Evolutionary conservation across 2,888 invertebrate genomes (phyloP).

Genomic region (Nephrocerus scutellatus): DNA sequence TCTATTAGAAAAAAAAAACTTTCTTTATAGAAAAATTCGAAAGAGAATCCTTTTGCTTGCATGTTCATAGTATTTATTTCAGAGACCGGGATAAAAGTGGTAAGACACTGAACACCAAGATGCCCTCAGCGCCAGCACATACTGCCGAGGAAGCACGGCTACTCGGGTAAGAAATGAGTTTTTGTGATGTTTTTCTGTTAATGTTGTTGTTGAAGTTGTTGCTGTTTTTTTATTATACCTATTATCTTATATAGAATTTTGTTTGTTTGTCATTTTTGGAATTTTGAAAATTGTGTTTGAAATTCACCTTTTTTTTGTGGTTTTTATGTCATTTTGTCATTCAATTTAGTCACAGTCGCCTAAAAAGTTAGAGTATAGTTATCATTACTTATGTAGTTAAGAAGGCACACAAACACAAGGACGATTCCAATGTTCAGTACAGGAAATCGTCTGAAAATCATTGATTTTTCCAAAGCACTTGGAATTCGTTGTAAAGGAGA

Average conservation of each 20-base stretch:
- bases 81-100: conserved; percentile 49
- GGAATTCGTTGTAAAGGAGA: no score
- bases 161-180: conserved; percentile 64
- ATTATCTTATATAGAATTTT: no score
- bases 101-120: conserved; percentile 48
- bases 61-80: conserved; percentile 50
- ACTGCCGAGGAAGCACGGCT: conserved; percentile 79
- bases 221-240: conserved; percentile 7
- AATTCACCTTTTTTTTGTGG: no score
- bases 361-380: no score
- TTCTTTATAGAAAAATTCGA: conserved; percentile 14
- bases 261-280: no score
- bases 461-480: no score
- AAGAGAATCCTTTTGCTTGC: conserved; percentile 44
- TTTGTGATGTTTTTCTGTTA: conserved; percentile 9
- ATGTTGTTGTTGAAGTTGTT: conserved; percentile 9
- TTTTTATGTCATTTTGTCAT: no score
- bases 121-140: conserved; percentile 49
- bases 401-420: conserved; percentile 1
- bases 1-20: conserved; percentile 14
- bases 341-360: no score
- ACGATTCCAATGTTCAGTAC: no score
- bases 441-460: no score
- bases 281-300: no score
- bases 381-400: background rate